Evolutionary conservation across 2,888 invertebrate genomes (phyloP), one percentile per base, ranked within the genome.

Genomic region (Eupithecia vulgata): DNA sequence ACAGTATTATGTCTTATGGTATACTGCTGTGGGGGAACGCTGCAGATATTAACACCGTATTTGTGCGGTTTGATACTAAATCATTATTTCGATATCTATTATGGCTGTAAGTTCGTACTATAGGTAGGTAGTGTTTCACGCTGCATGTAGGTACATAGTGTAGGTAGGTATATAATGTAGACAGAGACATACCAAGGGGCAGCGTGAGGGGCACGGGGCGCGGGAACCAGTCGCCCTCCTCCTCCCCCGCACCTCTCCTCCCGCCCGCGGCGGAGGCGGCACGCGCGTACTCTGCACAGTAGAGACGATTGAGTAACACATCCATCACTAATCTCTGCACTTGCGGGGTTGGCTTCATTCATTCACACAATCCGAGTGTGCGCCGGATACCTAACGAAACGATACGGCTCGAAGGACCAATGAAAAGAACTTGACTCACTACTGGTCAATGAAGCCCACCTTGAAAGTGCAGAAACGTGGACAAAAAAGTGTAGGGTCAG

Each of bases 281-380:
- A 37, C 79, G 80, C 15, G 78, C 76, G 65, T 79, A 83, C 13
- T 84, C 87, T 87, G 83, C 37, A 21, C 25, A 78, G 52, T 66
- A 15, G 13, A 13, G 5, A 5, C 15, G 59, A 17, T 5, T 59
- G 13, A 57, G 30, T 30, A n/a, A n/a, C n/a, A n/a, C 30, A 4
- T 4, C 2, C 30, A 30, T 30, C 30, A 30, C 2, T 30, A 30
- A 30, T 30, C 30, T 30, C 30, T 30, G 30, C 30, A 30, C 30
- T 30, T 30, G 2, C 30, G 30, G 4, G 30, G 30, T 30, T 30
- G 30, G 30, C 30, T 30, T 30, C 30, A 30, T 30, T 30, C 30
- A 30, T 30, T 30, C 30, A 30, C 30, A 3, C 30, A 30, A 30
- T 30, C 59, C 3, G 12, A 61, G 61, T 8, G n/a, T 7, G 17